Conservation (phyloP, 2,888 invertebrate species). For the Nudaria mundana region DNA sequence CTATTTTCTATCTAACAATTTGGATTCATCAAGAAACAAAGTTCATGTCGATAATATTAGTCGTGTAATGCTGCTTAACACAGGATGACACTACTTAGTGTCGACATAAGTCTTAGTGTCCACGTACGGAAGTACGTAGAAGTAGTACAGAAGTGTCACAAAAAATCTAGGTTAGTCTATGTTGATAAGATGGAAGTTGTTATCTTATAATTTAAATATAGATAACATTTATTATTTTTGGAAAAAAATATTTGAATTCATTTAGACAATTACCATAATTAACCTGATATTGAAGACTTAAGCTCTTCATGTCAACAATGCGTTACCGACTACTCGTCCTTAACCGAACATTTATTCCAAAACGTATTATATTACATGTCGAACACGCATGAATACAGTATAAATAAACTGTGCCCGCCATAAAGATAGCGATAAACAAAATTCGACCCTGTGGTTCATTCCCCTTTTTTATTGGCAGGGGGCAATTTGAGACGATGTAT, state of each 20-base stretch:
- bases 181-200: too few species aligned
- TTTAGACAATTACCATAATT: too few species aligned
- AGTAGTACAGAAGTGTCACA: too few species aligned
- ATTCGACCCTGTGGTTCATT: constrained; percentile 69
- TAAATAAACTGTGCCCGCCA: constrained; percentile 74
- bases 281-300: constrained; percentile 15
- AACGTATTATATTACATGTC: constrained; percentile 71
- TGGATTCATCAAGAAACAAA: constrained; percentile 19
- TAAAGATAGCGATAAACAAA: constrained; percentile 80
- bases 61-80: too few species aligned
- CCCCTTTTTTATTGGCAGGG: constrained; percentile 78
- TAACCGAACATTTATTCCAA: constrained; percentile 60
- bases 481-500: constrained; percentile 77
- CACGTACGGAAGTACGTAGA: too few species aligned
- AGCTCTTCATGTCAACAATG: constrained; percentile 29
- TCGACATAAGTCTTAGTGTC: too few species aligned
- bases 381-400: constrained; percentile 70
- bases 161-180: too few species aligned
- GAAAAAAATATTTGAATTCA: too few species aligned
- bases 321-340: constrained; percentile 52
- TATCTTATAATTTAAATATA: too few species aligned
- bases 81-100: too few species aligned
- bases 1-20: constrained; percentile 25
- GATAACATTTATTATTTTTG: too few species aligned
- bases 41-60: constrained; percentile 5